These are phyloP conservation scores for Ciconia stormi DNA, from an alignment of 2,113 vertebrate genomes.

Conservation along the genomic window DNA sequence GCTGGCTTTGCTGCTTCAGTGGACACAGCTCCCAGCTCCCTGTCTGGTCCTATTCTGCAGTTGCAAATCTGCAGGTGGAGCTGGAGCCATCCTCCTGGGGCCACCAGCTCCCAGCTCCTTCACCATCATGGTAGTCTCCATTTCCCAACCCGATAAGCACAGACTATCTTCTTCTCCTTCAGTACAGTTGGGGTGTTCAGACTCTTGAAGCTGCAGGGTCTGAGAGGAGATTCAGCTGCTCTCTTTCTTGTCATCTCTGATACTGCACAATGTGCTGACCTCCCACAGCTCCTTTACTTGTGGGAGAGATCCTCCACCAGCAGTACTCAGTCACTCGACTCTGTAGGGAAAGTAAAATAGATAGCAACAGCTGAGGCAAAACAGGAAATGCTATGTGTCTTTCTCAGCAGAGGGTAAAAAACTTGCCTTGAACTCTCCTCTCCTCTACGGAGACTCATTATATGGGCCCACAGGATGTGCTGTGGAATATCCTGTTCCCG, in stretches of 20 bases:
- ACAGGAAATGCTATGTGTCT: rapidly evolving
- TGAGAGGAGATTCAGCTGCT: background rate
- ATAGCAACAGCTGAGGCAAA: background rate
- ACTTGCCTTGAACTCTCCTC: background rate
- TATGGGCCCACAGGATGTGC: background rate
- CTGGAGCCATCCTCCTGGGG: background rate
- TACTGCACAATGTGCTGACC: background rate
- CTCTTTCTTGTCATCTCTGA: background rate
- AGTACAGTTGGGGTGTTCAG: rapidly evolving
- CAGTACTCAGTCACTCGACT: background rate
- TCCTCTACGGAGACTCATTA: background rate
- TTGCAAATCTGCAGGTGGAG: background rate
- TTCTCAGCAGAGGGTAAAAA: background rate
- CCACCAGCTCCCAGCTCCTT: background rate
- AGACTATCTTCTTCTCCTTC: background rate
- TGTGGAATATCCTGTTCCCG: background rate
- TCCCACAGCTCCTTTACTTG: background rate
- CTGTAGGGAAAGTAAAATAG: background rate
- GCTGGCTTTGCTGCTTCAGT: background rate
- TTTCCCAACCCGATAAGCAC: background rate
- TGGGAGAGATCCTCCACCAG: background rate
- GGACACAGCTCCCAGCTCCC: background rate
- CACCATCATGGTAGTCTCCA: background rate
- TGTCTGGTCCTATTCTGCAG: background rate
- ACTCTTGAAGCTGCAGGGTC: background rate